phyloP scores from a whole-genome alignment of 2,888 invertebrate species.

The Uloborus plumipes region DNA sequence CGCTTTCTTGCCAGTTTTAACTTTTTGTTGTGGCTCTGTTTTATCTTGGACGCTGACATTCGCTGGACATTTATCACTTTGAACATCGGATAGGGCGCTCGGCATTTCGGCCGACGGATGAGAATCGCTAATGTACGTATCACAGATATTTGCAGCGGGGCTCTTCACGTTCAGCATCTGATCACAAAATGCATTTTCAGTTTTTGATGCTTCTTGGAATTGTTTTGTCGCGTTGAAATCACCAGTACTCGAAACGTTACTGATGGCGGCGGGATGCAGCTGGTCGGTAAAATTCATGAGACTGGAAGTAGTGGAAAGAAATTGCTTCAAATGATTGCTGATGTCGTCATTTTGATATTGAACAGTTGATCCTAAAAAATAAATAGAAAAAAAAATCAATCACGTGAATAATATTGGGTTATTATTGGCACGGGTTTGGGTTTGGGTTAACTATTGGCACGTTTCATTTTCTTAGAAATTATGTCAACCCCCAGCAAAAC shows the following conservation, averaged over 20 bases:
- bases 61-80: background rate
- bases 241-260: too few species aligned
- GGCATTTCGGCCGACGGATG: conserved; percentile 5
- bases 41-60: too few species aligned
- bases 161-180: conserved; percentile 13
- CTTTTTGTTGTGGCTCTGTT: background rate
- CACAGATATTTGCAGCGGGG: conserved; percentile 11
- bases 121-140: conserved; percentile 5
- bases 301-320: background rate
- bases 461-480: too few species aligned
- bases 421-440: too few species aligned
- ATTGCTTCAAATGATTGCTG: conserved; percentile 25
- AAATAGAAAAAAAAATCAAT: background rate
- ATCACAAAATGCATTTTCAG: conserved; percentile 3
- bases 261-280: too few species aligned
- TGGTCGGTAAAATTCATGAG: too few species aligned
- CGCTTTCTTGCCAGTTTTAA: background rate
- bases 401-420: background rate
- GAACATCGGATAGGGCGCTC: background rate
- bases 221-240: too few species aligned
- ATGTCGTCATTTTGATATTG: conserved; percentile 16
- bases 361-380: conserved; percentile 21
- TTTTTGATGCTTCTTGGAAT: background rate
- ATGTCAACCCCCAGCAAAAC: too few species aligned
- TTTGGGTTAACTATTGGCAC: too few species aligned